These are phyloP conservation scores for Scaptomyza cyrtandrae DNA, from an alignment of 2,888 invertebrate genomes.

Conservation along the genomic window DNA sequence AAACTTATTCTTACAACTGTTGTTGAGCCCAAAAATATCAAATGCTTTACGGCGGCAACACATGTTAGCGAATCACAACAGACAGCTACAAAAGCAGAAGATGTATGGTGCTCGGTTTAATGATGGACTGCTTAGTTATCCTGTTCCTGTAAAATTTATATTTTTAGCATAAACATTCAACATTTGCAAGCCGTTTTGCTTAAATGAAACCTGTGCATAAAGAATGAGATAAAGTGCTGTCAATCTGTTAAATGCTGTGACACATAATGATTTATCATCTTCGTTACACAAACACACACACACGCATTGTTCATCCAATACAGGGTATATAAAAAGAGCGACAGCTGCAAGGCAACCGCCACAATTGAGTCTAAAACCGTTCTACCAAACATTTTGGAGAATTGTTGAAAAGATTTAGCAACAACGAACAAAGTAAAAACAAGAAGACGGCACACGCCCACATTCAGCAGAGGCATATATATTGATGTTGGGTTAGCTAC, in stretches of 20 bases:
- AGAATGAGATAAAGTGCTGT: not conserved
- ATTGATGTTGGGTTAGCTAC: not conserved
- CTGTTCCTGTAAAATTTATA: not conserved
- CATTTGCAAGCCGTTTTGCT: not conserved
- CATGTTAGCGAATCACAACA: slow-evolving; percentile 63
- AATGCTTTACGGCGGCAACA: slow-evolving; percentile 65
- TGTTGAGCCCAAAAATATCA: slow-evolving; percentile 52
- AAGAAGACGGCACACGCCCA: slow-evolving; percentile 33
- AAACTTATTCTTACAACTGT: slow-evolving; percentile 16
- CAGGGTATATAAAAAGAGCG: slow-evolving; percentile 39
- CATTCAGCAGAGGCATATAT: slow-evolving; percentile 20
- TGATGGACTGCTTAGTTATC: slow-evolving; percentile 7
- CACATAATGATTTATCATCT: slow-evolving; percentile 18
- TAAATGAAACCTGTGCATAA: not conserved
- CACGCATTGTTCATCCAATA: not conserved
- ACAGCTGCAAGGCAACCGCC: slow-evolving; percentile 55
- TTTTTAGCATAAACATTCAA: no score
- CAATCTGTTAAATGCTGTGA: not conserved
- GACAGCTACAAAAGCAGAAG: slow-evolving; percentile 21
- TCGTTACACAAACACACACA: not conserved
- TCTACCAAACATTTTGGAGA: slow-evolving; percentile 65
- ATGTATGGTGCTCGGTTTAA: not conserved
- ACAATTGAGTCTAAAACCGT: slow-evolving; percentile 48
- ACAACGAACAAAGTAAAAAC: slow-evolving; percentile 31
- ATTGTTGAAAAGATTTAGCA: slow-evolving; percentile 67